Conservation (phyloP, 2,797 vertebrate species). For the Lacerta agilis region DNA sequence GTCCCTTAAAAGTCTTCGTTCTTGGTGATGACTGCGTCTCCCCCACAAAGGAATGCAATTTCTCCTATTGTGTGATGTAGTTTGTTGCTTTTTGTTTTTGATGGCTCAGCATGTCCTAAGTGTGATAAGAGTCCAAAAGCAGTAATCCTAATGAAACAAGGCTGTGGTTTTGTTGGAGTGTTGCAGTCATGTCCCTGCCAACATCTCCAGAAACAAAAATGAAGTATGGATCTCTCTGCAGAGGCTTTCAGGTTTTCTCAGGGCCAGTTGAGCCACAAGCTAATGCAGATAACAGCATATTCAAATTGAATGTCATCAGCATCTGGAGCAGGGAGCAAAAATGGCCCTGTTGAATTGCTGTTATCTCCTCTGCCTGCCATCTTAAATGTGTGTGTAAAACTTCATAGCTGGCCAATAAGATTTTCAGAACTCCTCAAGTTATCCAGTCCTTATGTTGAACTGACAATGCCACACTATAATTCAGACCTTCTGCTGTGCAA, state of each 20-base stretch:
- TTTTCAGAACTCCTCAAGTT: background rate
- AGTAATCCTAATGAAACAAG: background rate
- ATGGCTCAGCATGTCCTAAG: background rate
- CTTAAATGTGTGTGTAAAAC: background rate
- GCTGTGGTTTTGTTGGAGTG: constrained; percentile 22
- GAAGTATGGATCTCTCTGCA: constrained; percentile 26
- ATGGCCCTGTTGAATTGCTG: background rate
- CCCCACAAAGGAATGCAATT: background rate
- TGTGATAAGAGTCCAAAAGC: constrained; percentile 8
- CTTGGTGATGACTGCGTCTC: background rate
- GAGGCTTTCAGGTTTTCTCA: background rate
- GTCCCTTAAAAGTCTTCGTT: background rate
- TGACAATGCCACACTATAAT: background rate
- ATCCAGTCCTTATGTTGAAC: background rate
- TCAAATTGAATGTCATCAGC: background rate
- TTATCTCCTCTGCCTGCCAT: background rate
- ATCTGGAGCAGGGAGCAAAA: background rate
- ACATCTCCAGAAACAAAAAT: constrained; percentile 8
- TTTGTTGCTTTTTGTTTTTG: constrained; percentile 16
- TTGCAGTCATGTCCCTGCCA: constrained; percentile 28
- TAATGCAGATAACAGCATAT: constrained; percentile 12
- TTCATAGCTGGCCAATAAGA: background rate
- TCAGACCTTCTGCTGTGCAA: background rate
- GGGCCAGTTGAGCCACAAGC: constrained; percentile 41
- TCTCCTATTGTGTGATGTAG: constrained; percentile 20